Percentiles rank a stretch among this genome's conserved stretches.
phyloP scores from a whole-genome alignment of 1,140 invertebrate species.

The Delia radicum region DNA sequence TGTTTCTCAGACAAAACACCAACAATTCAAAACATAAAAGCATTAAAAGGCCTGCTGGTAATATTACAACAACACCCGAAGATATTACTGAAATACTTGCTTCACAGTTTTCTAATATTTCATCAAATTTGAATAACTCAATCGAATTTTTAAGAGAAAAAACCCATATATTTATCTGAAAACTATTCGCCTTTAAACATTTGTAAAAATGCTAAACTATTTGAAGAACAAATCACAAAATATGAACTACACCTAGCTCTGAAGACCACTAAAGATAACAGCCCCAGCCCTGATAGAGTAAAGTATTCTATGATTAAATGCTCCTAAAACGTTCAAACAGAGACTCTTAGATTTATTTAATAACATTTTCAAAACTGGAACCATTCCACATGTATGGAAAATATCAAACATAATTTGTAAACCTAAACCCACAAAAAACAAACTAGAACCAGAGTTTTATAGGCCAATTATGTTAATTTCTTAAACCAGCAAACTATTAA shows the following conservation, averaged over 20 bases:
- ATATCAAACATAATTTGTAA: no score
- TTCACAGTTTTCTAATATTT: no score
- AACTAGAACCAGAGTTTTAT: background rate
- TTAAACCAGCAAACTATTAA: constrained; percentile 4
- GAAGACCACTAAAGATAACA: no score
- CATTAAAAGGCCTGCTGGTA: no score
- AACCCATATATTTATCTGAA: background rate
- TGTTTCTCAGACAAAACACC: background rate
- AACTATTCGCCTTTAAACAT: background rate
- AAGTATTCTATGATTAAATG: no score
- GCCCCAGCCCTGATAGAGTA: no score
- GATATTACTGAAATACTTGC: background rate
- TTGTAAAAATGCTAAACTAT: background rate
- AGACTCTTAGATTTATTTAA: no score
- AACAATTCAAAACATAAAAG: background rate
- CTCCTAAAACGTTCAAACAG: no score
- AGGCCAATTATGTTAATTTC: constrained; percentile 13
- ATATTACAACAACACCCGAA: background rate
- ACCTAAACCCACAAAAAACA: no score
- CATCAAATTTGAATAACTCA: background rate
- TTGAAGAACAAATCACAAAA: constrained; percentile 3
- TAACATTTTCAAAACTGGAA: no score
- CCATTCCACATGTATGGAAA: no score
- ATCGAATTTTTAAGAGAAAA: background rate
- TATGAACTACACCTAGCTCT: background rate